phyloP scores from a whole-genome alignment of 2,113 vertebrate genomes.

The Seriola dumerili region DNA sequence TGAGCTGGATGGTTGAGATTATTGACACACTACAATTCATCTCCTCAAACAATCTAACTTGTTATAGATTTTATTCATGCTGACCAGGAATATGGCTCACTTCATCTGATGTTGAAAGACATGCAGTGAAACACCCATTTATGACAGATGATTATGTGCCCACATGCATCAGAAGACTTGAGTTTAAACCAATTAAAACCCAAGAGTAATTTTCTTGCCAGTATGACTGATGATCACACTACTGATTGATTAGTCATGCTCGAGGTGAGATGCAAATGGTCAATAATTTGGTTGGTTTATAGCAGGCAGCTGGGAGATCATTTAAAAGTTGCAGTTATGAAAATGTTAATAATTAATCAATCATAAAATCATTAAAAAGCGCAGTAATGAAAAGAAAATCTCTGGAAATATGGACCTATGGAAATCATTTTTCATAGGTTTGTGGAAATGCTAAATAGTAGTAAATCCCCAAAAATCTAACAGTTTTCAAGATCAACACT shows the following conservation, averaged over 20 bases:
- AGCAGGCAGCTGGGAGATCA: background rate
- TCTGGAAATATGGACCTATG: background rate
- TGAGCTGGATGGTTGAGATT: background rate
- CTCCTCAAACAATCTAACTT: background rate
- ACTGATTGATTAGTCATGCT: slow-evolving; percentile 48
- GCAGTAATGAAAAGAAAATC: background rate
- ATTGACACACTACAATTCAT: background rate
- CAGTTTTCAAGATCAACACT: background rate
- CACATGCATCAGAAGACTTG: slow-evolving; percentile 25
- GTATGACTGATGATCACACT: slow-evolving; percentile 6
- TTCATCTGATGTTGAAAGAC: slow-evolving; percentile 14
- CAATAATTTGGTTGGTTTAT: background rate
- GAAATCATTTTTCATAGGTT: background rate
- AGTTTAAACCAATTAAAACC: slow-evolving; percentile 36
- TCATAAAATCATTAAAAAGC: background rate
- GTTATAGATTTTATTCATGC: slow-evolving; percentile 6
- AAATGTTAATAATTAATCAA: background rate
- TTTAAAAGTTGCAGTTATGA: background rate
- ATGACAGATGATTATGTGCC: slow-evolving; percentile 41
- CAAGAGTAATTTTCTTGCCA: slow-evolving; percentile 27
- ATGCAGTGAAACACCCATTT: background rate
- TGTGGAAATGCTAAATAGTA: background rate
- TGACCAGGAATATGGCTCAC: background rate
- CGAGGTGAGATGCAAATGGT: slow-evolving; percentile 40
- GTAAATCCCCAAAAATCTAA: background rate